Evolutionary conservation across 1,140 invertebrate genomes (phyloP), one percentile per base, ranked within the genome.

Genomic region (Atta colombica): DNA sequence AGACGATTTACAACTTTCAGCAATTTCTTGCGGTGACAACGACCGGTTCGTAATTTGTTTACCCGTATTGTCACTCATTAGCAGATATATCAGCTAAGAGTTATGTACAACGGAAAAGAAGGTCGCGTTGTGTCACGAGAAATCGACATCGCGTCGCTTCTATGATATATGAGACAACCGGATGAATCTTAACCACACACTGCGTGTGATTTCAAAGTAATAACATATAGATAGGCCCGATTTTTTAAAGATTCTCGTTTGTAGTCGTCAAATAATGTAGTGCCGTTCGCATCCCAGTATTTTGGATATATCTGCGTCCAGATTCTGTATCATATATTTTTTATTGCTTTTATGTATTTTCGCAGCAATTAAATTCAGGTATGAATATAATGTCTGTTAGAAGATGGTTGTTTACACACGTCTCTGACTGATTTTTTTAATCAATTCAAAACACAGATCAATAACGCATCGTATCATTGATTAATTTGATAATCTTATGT

Each of bases 1-100:
- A 25, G 63, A 82, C 89, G 65, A 90, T 90, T 90, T 90, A 90
- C 86, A 90, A 86, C 88, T 90, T 90, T 90, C 86, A 74, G 60
- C 88, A 75, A 72, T 12, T 75, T 77, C 21, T 71, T 78, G 66
- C 61, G 60, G 25, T 58, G 61, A 74, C 58, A 60, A 85, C 71
- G 78, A 28, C 72, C 61, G 63, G 18, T 25, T 12, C 25, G 84
- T 90, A 89, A 90, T 90, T 89, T 87, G 89, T 77, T 85, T 63
- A 81, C 53, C 74, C 60, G n/a, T 66, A 87, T 87, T 84, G 86
- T 84, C 78, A 69, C 68, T 84, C 86, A 53, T 87, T 87, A 87
- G 78, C 53, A 63, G 63, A 39, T 65, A 12, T 55, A 25, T 53
- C 75, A 58, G 71, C 14, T 18, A 7, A 49, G 8, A 77, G 71